Evolutionary conservation across 2,113 vertebrate species (phyloP).

Genomic region (Thunnus maccoyii): DNA sequence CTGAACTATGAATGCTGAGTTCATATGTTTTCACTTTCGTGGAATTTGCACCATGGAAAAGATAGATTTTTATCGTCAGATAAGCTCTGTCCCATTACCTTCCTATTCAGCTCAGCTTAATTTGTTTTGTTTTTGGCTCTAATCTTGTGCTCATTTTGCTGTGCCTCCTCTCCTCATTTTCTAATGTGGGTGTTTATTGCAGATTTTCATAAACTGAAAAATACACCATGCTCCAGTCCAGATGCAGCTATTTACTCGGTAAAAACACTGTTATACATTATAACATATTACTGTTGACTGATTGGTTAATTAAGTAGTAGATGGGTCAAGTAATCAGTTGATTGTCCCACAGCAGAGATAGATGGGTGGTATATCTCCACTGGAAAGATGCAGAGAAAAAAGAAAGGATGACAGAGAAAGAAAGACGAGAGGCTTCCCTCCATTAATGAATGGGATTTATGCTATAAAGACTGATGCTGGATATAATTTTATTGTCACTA

Average conservation of each 20-base stretch:
- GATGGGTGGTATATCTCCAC: conserved; percentile 2
- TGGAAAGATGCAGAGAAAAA: conserved; percentile 11
- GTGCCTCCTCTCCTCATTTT: conserved; percentile 26
- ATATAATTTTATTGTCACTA: conserved; percentile 81
- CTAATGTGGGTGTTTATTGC: neutral
- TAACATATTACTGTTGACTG: neutral
- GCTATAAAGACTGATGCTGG: conserved; percentile 80
- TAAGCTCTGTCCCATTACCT: neutral
- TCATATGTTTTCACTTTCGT: no score
- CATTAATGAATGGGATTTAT: conserved; percentile 67
- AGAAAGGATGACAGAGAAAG: conserved; percentile 3
- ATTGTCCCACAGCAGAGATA: neutral
- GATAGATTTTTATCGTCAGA: neutral
- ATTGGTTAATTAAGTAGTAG: neutral
- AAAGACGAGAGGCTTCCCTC: conserved; percentile 76
- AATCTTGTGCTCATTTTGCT: conserved; percentile 10
- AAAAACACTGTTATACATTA: neutral
- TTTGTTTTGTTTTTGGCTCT: neutral
- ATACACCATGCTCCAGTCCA: neutral
- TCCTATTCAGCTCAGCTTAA: neutral
- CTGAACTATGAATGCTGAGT: neutral
- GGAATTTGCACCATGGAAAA: neutral
- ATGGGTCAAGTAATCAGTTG: neutral
- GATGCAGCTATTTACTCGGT: neutral
- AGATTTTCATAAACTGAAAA: neutral